Evolutionary conservation across 2,888 invertebrate genomes (phyloP).

Genomic region (Andrena chrysosceles): DNA sequence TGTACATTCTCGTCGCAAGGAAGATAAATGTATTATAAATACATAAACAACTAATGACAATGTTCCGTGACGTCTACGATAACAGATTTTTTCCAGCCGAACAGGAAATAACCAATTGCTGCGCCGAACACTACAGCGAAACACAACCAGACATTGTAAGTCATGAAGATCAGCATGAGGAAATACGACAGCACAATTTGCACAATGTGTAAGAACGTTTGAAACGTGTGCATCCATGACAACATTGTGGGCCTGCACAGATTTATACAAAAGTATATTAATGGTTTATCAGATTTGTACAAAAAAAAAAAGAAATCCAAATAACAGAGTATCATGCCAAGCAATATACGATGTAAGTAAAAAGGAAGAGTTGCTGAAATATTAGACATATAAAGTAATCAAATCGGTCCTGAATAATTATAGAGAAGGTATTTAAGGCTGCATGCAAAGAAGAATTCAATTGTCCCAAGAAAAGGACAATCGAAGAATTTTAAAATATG

Average conservation of each 20-base stretch:
- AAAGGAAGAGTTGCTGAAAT: constrained; percentile 10
- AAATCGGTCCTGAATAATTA: background rate
- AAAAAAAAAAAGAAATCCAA: background rate
- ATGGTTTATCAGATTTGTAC: constrained; percentile 1
- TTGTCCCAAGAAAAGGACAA: background rate
- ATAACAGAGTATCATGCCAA: constrained; percentile 25
- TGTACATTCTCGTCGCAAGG: constrained; percentile 35
- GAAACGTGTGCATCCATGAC: constrained; percentile 93
- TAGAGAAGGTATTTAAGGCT: background rate
- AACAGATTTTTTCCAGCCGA: constrained; percentile 97
- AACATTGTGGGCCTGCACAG: constrained; percentile 92
- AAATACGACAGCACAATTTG: constrained; percentile 97
- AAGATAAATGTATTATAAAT: constrained; percentile 39
- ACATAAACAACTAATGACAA: constrained; percentile 89
- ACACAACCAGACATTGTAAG: constrained; percentile 97
- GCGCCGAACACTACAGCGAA: constrained; percentile 95
- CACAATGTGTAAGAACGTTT: constrained; percentile 94
- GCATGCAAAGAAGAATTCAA: background rate
- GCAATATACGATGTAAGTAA: background rate
- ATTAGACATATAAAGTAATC: background rate
- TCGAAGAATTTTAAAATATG: background rate
- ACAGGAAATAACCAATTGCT: constrained; percentile 96
- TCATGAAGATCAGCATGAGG: constrained; percentile 98
- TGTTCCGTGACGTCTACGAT: constrained; percentile 98
- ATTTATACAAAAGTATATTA: constrained; percentile 47